Percentiles rank a stretch among this genome's conserved stretches.
These are phyloP conservation scores for Drosophila pseudotakahashii DNA, from an alignment of 2,888 invertebrate species.

Conservation along the genomic window DNA sequence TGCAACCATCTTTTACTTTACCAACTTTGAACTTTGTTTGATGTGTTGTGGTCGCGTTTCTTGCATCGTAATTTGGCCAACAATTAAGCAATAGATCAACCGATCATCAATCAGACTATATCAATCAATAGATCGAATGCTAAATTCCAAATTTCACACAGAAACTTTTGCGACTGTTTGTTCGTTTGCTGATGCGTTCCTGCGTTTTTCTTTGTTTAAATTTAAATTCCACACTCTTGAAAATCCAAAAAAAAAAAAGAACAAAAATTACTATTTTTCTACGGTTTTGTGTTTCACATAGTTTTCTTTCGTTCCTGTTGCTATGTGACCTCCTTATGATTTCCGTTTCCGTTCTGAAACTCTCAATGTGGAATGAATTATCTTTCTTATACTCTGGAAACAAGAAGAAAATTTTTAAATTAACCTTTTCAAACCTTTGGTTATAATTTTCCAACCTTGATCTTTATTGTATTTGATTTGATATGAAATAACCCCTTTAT, in stretches of 20 bases:
- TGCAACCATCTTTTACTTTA: conserved; percentile 68
- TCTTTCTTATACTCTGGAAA: conserved; percentile 21
- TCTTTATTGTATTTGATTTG: background rate
- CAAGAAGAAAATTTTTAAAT: conserved; percentile 1
- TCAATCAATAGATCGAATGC: conserved; percentile 27
- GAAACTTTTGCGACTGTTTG: conserved; percentile 56
- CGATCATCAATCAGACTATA: conserved; percentile 32
- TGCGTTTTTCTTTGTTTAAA: conserved; percentile 44
- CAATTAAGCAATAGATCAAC: conserved; percentile 15
- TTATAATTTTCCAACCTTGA: conserved; percentile 45
- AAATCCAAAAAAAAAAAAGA: background rate
- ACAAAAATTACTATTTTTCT: conserved; percentile 10
- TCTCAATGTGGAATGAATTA: conserved; percentile 75
- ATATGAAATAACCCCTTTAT: conserved; percentile 21
- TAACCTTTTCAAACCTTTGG: conserved; percentile 9
- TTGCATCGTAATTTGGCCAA: conserved; percentile 32
- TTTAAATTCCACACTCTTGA: conserved; percentile 14
- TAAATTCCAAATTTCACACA: conserved; percentile 36
- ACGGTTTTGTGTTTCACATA: conserved; percentile 32
- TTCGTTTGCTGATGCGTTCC: conserved; percentile 69
- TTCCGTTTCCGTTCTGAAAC: conserved; percentile 30
- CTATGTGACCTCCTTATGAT: conserved; percentile 32
- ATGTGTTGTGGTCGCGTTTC: conserved; percentile 63
- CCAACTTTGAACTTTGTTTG: conserved; percentile 63
- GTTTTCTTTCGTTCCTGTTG: conserved; percentile 27